These are phyloP conservation scores for Scopus umbretta DNA, from an alignment of 2,113 vertebrate species.

Conservation along the genomic window DNA sequence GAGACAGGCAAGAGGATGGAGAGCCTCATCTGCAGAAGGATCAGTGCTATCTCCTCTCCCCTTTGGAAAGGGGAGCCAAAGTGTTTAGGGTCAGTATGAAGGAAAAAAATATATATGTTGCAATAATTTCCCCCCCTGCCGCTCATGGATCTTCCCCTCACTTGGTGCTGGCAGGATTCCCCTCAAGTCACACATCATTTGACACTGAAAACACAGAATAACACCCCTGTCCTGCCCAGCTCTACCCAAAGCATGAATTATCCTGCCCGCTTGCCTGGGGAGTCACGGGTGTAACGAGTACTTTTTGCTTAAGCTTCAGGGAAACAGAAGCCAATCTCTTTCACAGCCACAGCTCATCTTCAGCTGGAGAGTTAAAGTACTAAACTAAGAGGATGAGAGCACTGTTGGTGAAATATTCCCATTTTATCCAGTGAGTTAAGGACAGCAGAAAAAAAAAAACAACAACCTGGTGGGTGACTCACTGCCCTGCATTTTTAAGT, in stretches of 20 bases:
- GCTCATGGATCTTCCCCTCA: background rate
- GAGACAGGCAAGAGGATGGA: background rate
- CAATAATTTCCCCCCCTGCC: no score
- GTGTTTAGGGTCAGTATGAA: background rate
- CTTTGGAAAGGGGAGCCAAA: background rate
- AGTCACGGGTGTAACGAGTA: background rate
- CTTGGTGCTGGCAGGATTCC: background rate
- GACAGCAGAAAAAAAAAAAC: background rate
- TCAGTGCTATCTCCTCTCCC: no score
- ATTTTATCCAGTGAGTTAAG: background rate
- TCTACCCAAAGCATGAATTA: background rate
- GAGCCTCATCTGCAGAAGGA: background rate
- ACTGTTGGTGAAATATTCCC: background rate
- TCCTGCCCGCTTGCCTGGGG: background rate
- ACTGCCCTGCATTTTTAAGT: background rate
- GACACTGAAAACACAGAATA: background rate
- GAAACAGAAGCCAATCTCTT: background rate
- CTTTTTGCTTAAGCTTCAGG: background rate
- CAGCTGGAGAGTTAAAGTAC: background rate
- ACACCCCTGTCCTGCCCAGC: background rate
- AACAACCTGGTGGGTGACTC: background rate
- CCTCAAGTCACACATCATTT: background rate
- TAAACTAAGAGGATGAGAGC: background rate
- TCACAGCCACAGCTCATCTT: background rate
- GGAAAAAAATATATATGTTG: rapidly evolving